Conservation (phyloP, 2,888 invertebrate species). For the Orchestes rusci region DNA sequence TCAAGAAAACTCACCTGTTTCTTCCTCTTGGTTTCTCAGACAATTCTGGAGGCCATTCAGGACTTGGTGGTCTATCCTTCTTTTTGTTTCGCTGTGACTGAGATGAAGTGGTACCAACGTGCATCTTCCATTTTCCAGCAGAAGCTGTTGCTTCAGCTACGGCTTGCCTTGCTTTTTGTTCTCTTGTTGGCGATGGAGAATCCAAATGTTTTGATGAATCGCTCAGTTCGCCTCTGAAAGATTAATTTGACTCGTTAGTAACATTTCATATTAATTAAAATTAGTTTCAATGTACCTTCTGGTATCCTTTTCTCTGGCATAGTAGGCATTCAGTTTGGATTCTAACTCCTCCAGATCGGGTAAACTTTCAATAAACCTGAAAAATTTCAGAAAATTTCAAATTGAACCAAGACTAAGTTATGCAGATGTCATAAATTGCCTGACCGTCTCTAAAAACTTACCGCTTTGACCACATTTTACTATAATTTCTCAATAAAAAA, state of each 20-base stretch:
- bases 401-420: background rate
- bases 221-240: conserved; percentile 35
- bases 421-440: too few species aligned
- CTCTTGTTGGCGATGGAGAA: conserved; percentile 45
- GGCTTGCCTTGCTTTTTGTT: conserved; percentile 47
- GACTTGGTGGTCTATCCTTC: conserved; percentile 41
- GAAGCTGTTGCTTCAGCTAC: conserved; percentile 44
- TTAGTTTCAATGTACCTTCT: conserved; percentile 45
- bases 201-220: conserved; percentile 39
- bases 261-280: too few species aligned
- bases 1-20: conserved; percentile 14
- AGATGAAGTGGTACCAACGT: conserved; percentile 49
- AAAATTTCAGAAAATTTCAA: conserved; percentile 15
- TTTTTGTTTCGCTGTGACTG: conserved; percentile 55
- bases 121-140: conserved; percentile 62
- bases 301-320: conserved; percentile 64
- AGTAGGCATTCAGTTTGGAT: conserved; percentile 70
- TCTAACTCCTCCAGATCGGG: conserved; percentile 70
- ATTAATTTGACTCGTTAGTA: too few species aligned
- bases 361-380: conserved; percentile 58
- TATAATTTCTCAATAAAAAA: too few species aligned
- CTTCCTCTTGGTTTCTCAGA: conserved; percentile 16
- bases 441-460: too few species aligned
- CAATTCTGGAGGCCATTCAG: conserved; percentile 44
- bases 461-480: too few species aligned